Conservation (phyloP, 30 jellyfish, hydroid and myxozoan species). For the Clytia hemisphaerica region DNA sequence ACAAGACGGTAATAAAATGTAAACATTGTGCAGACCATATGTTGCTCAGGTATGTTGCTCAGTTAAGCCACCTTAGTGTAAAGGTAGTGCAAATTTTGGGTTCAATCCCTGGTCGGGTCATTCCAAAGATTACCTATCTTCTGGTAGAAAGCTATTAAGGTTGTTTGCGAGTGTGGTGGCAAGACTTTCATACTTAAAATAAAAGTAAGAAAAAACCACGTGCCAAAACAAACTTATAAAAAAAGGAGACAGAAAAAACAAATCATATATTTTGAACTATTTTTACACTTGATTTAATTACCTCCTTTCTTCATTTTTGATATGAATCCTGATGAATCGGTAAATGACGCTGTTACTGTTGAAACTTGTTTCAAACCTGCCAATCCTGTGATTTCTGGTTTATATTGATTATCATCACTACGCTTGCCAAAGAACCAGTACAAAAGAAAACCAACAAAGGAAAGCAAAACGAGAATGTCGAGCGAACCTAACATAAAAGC, state of each 20-base stretch:
- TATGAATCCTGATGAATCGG: constrained; percentile 37
- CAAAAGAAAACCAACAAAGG: constrained; percentile 37
- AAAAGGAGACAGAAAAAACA: neutral
- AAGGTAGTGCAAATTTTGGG: no score
- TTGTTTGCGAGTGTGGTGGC: no score
- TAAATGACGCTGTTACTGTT: neutral
- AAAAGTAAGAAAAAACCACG: neutral
- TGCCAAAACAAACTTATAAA: neutral
- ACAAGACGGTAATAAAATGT: no score
- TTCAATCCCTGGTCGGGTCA: no score
- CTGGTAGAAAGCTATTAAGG: no score
- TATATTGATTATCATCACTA: constrained; percentile 5
- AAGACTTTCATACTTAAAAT: neutral
- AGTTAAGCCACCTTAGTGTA: no score
- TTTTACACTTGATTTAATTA: neutral
- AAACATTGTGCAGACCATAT: no score
- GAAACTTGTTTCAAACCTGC: constrained; percentile 44
- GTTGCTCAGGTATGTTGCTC: no score
- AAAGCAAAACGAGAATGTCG: constrained; percentile 39
- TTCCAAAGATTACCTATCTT: no score
- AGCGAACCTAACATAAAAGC: constrained; percentile 55
- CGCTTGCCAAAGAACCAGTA: constrained; percentile 53
- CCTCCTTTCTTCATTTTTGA: constrained; percentile 69
- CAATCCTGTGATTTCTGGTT: constrained; percentile 8
- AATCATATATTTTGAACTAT: neutral